phyloP scores from a whole-genome alignment of 2,113 vertebrate species.

The Xenopus tropicalis region DNA sequence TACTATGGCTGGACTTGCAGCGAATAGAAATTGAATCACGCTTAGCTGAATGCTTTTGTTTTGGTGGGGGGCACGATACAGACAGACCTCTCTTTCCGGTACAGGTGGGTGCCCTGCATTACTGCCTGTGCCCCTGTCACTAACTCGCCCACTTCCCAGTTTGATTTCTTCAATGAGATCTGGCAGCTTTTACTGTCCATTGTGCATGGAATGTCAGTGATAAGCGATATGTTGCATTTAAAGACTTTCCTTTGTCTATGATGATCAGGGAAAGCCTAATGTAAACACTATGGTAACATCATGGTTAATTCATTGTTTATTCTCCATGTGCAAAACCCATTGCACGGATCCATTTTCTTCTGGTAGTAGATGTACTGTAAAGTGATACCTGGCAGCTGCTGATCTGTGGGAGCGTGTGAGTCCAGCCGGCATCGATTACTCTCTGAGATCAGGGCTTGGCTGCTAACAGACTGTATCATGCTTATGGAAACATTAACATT shows the following conservation, averaged over 20 bases:
- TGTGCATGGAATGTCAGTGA: no score
- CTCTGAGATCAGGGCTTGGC: conserved; percentile 3
- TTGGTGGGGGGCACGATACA: conserved; percentile 17
- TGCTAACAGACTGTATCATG: background rate
- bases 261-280: background rate
- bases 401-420: conserved; percentile 11
- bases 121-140: background rate
- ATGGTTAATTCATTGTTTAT: background rate
- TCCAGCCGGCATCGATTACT: conserved; percentile 6
- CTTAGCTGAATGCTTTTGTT: conserved; percentile 37
- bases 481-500: conserved; percentile 20
- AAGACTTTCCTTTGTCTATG: no score
- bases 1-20: no score
- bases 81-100: conserved; percentile 15
- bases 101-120: conserved; percentile 18
- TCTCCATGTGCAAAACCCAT: conserved; percentile 10
- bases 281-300: background rate
- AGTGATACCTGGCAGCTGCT: conserved; percentile 33
- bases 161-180: no score
- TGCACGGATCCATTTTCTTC: conserved; percentile 20
- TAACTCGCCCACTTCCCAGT: no score
- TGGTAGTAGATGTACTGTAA: conserved; percentile 19
- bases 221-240: no score
- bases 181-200: no score
- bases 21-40: conserved; percentile 11